Evolutionary conservation across 2,113 vertebrate genomes (phyloP), one percentile per base, ranked within the genome.

Genomic region (Lophura nycthemera): DNA sequence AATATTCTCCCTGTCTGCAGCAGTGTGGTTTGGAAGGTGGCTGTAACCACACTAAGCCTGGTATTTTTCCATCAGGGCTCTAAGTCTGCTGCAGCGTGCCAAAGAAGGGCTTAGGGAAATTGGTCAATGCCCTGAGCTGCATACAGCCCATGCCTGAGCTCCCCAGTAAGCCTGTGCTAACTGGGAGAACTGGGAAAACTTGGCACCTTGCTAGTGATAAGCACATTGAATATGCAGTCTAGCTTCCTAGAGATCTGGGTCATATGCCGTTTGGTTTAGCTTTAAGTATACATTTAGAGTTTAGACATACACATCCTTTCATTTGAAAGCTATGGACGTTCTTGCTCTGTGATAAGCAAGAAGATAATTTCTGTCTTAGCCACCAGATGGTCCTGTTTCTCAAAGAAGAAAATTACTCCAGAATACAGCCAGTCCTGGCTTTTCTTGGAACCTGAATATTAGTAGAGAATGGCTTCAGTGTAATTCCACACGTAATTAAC

Each of bases 331-430:
- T 47, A 24, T 14, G 7, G 2, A 12, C 6, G 3, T 57, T 92
- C 21, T 34, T 69, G 34, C 29, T 66, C 60, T 60, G 2, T 11
- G 36, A 11, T 5, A 32, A 80, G 34, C 34, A 72, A 75, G 22
- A 34, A 2, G 8, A 27, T 65, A 48, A 65, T 69, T 69, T 91
- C 1, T 6, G 13, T 22, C 19, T 59, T 86, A 79, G 66, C 87
- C 96, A 90, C 92, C 96, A 97, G 96, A 60, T 96, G 94, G 92
- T 83, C 59, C 83, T 87, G 42, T 86, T 86, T 83, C 80, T 94
- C 79, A 89, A 84, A 75, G 20, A 32, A 45, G 57, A 89, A 48
- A 52, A 10, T 6, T 21, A 8, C 18, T 86, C 52, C 29, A n/a
- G 83, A 90, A 38, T 27, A 69, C 83, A 71, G 40, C 11, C 42